These are phyloP conservation scores for Spilosoma lubricipeda DNA, from an alignment of 2,888 invertebrate genomes.

Conservation along the genomic window DNA sequence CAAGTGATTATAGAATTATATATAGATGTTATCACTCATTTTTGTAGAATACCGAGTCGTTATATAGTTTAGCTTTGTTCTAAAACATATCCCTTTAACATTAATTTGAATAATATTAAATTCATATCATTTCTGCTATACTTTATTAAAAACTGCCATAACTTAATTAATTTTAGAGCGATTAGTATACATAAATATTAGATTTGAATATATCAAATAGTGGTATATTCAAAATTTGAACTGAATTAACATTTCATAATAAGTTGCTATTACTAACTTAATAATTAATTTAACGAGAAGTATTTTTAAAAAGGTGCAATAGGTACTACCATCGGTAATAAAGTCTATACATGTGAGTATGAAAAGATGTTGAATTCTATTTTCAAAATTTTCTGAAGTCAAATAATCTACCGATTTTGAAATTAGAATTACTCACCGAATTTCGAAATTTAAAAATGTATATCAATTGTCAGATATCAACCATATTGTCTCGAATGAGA, in stretches of 20 bases:
- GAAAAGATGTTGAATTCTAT: neutral
- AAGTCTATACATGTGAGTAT: neutral
- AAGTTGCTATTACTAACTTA: neutral
- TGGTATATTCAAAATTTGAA: neutral
- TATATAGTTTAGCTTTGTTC: neutral
- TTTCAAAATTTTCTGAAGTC: neutral
- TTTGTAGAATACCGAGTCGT: neutral
- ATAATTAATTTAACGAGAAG: too few relatives aligned
- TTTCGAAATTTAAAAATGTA: neutral
- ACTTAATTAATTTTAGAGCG: neutral
- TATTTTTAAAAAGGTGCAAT: too few relatives aligned
- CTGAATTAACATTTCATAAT: neutral
- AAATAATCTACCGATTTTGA: neutral
- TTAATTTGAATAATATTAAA: neutral
- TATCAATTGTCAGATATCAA: slow-evolving; percentile 17
- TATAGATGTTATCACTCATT: neutral
- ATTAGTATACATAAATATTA: neutral
- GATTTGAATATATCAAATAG: neutral
- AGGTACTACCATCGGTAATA: neutral
- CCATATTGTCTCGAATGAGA: slow-evolving; percentile 36
- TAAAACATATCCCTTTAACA: neutral
- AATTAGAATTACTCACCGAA: neutral
- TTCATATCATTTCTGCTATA: neutral
- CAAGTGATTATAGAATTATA: neutral
- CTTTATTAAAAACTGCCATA: neutral